These are phyloP conservation scores for Pinna nobilis DNA, from an alignment of 1,140 invertebrate genomes.

Conservation along the genomic window DNA sequence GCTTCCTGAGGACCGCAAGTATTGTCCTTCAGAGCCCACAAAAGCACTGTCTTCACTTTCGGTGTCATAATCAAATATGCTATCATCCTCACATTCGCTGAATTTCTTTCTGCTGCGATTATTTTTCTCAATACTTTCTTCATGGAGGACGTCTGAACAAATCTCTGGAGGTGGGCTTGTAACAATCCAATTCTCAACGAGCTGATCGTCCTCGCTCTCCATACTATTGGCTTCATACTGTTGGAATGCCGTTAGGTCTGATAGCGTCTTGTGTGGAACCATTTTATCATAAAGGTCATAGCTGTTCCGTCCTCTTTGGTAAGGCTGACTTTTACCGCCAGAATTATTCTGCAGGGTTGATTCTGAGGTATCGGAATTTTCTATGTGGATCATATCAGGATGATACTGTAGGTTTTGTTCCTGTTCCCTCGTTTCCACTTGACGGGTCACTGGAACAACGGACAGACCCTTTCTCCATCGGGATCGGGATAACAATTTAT, in stretches of 20 bases:
- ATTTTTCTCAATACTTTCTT: constrained; percentile 3
- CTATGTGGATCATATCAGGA: no score
- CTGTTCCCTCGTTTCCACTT: no score
- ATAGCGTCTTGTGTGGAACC: no score
- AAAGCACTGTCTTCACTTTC: constrained; percentile 17
- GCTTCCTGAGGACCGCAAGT: background rate
- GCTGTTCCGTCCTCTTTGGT: no score
- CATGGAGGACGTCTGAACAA: constrained; percentile 8
- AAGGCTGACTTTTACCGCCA: no score
- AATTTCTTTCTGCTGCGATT: background rate
- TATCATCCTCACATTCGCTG: constrained; percentile 3
- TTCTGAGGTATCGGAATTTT: no score
- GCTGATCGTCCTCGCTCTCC: background rate
- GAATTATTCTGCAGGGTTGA: no score
- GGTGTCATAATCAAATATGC: constrained; percentile 14
- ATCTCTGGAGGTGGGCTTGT: background rate
- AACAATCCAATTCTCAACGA: constrained; percentile 5
- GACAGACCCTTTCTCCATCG: constrained; percentile 4
- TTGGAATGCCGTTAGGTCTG: no score
- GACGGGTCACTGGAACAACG: no score
- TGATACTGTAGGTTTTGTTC: no score
- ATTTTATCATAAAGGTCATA: no score
- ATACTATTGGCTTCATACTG: no score
- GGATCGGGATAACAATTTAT: constrained; percentile 1
- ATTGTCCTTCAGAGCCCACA: constrained; percentile 11